Evolutionary conservation across 2,797 vertebrate genomes (phyloP).

Genomic region (Oryzias sinensis): DNA sequence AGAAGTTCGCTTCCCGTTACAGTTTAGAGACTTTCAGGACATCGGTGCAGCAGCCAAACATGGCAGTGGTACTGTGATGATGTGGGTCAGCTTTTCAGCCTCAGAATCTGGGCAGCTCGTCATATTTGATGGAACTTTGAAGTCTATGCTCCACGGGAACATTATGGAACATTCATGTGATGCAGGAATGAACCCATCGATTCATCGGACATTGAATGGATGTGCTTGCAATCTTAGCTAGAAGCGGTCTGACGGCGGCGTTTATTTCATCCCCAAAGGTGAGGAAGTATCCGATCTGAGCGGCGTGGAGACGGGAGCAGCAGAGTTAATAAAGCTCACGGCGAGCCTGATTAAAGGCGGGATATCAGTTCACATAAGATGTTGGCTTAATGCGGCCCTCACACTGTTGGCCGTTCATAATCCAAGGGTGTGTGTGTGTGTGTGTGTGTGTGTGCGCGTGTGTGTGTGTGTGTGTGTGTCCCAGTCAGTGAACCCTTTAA

Average conservation of each 20-base stretch:
- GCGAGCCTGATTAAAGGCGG: constrained; percentile 50
- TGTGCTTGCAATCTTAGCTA: constrained; percentile 50
- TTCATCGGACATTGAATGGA: constrained; percentile 64
- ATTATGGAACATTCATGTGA: constrained; percentile 55
- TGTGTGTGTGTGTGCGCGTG: too few relatives aligned
- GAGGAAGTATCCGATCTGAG: constrained; percentile 48
- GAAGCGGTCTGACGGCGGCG: constrained; percentile 48
- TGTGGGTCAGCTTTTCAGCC: too few relatives aligned
- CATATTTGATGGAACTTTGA: too few relatives aligned
- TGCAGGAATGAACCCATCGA: constrained; percentile 66
- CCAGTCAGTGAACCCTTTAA: too few relatives aligned
- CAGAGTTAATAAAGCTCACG: constrained; percentile 41
- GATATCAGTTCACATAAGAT: constrained; percentile 44
- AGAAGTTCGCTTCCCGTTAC: too few relatives aligned
- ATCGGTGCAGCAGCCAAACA: too few relatives aligned
- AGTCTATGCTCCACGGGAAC: too few relatives aligned
- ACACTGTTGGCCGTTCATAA: constrained; percentile 40
- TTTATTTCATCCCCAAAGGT: constrained; percentile 55
- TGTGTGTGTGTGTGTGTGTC: too few relatives aligned
- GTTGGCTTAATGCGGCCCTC: constrained; percentile 37
- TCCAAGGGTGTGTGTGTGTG: constrained; percentile 15
- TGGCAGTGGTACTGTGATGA: too few relatives aligned
- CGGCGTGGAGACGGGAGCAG: constrained; percentile 11
- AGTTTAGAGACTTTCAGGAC: too few relatives aligned
- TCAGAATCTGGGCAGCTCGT: too few relatives aligned